Evolutionary conservation across 2,113 vertebrate species (phyloP), one percentile per base, ranked within the genome.

Genomic region (Panthera leo): DNA sequence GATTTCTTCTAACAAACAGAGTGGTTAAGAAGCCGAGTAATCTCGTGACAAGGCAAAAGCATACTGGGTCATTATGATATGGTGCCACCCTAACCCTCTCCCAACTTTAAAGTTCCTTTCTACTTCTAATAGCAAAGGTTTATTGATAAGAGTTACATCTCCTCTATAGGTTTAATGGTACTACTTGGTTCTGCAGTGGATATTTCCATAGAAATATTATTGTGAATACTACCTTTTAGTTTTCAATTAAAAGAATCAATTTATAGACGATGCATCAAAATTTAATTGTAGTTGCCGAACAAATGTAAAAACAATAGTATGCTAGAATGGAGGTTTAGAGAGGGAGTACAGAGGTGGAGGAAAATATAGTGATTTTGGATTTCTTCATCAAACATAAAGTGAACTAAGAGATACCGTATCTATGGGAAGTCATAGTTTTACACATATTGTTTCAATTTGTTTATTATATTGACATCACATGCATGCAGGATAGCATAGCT

Each of bases 31-130:
- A 93, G 23, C 45, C 34, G 34, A 48, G 58, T 67, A 42, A 61
- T 45, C 36, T 23, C 45, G 31, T 70, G 48, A 87, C 23, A 45
- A 63, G 13, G n/a, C n/a, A 80, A 78, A 73, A 25, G 27, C 29
- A 9, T 14, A 11, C 27, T 75, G 71, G 23, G 51, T 70, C 70
- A 51, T 71, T 25, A 39, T 63, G 65, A 53, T 31, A 34, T 15
- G 19, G 51, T 75, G 29, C 78, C 68, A 61, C 78, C 11, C 23
- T 61, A 85, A 61, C n/a, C 5, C 31, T 79, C 53, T 84, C n/a
- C 71, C 84, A 80, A 91, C n/a, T 63, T n/a, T 42, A 25, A 51
- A 96, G 23, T 76, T 94, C 55, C 34, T 94, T 71, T 89, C 79
- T 85, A 25, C n/a, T 78, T 91, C 58, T 4, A 67, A 29, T 53